Conservation (phyloP, 2,888 invertebrate species). For the Oconnorella tubifera region DNA sequence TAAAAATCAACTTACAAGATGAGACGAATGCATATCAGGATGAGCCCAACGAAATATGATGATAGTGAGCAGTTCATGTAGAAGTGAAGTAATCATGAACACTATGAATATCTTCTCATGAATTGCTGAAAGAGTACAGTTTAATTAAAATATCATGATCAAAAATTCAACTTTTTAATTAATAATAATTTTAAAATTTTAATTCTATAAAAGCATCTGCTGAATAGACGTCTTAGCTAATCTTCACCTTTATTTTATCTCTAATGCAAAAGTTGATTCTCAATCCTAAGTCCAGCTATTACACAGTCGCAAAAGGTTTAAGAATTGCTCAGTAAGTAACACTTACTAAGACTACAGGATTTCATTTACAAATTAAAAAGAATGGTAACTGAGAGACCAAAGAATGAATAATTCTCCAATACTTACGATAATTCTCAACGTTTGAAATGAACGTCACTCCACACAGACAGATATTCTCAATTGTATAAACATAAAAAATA, state of each 20-base stretch:
- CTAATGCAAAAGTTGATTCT: no score
- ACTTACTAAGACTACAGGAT: no score
- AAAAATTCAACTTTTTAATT: no score
- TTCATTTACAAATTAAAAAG: background rate
- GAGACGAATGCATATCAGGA: slow-evolving; percentile 25
- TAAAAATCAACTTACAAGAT: slow-evolving; percentile 11
- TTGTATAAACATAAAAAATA: slow-evolving; percentile 65
- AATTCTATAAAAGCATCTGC: no score
- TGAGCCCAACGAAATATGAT: slow-evolving; percentile 53
- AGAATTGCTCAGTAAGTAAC: no score
- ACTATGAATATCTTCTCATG: slow-evolving; percentile 78
- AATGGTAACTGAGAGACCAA: background rate
- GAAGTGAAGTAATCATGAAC: slow-evolving; percentile 78
- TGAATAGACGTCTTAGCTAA: no score
- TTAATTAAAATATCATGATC: no score
- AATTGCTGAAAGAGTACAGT: slow-evolving; percentile 43
- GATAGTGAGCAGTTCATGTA: slow-evolving; percentile 82
- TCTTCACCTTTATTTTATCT: no score
- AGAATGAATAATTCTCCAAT: no score
- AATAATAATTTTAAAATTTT: no score
- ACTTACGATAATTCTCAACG: slow-evolving; percentile 79
- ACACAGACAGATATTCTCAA: slow-evolving; percentile 81
- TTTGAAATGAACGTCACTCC: slow-evolving; percentile 91
- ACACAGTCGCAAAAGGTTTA: no score
- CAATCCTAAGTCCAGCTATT: no score